phyloP scores from a whole-genome alignment of 2,113 vertebrate species.

The Nerophis ophidion region DNA sequence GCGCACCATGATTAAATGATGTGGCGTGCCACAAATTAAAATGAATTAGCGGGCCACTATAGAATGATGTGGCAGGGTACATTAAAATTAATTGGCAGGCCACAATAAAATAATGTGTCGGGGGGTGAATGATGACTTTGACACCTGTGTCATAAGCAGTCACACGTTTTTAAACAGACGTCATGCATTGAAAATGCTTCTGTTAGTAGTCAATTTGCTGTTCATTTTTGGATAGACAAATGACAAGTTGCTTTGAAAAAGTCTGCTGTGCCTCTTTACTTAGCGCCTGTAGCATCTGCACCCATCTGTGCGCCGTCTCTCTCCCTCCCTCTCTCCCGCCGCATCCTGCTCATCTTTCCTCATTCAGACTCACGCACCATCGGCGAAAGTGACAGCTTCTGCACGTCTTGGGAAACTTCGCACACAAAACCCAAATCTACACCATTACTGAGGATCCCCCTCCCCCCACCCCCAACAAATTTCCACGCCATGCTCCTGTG shows the following conservation, averaged over 20 bases:
- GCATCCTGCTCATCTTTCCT: conserved; percentile 45
- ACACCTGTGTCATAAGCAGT: conserved; percentile 14
- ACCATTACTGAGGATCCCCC: conserved; percentile 3
- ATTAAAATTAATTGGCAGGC: too few species aligned
- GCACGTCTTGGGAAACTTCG: conserved; percentile 66
- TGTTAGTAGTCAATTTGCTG: conserved; percentile 11
- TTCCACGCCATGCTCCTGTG: conserved; percentile 61
- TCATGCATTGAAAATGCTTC: conserved; percentile 25
- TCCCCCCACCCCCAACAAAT: conserved; percentile 15
- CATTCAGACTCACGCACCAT: conserved; percentile 53
- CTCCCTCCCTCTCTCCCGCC: conserved; percentile 8
- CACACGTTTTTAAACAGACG: conserved; percentile 17
- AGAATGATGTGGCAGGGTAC: too few species aligned
- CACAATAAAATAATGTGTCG: too few species aligned
- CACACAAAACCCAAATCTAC: conserved; percentile 61
- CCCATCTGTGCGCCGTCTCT: conserved; percentile 54
- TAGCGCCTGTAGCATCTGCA: not conserved
- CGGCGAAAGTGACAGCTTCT: conserved; percentile 65
- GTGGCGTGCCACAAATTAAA: too few species aligned
- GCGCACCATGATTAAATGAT: too few species aligned
- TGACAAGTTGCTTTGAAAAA: conserved; percentile 38
- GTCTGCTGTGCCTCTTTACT: conserved; percentile 30
- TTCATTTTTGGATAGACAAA: not conserved
- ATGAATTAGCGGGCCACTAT: too few species aligned
- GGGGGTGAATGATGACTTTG: too few species aligned